phyloP scores from a whole-genome alignment of 2,888 invertebrate genomes.

The Phalera bucephala region DNA sequence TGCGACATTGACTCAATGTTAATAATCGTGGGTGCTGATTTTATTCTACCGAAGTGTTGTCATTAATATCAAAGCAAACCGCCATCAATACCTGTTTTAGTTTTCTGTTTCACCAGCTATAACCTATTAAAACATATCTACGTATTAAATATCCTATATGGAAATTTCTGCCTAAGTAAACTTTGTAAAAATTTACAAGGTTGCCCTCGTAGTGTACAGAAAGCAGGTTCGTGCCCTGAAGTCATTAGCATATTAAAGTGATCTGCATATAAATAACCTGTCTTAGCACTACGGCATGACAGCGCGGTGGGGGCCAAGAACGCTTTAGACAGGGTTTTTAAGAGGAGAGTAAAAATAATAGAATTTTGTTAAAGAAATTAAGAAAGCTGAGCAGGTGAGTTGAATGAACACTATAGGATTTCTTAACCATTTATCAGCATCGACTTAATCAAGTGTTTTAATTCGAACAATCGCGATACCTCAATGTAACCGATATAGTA shows the following conservation, averaged over 20 bases:
- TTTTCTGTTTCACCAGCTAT: not conserved
- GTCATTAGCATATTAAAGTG: constrained; percentile 36
- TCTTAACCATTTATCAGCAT: too few species aligned
- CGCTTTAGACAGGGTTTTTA: constrained; percentile 6
- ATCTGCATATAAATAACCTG: constrained; percentile 39
- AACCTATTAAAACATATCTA: not conserved
- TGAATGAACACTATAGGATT: constrained; percentile 15
- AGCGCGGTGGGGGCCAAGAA: constrained; percentile 8
- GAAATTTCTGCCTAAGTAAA: not conserved
- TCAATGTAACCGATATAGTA: too few species aligned
- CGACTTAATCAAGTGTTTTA: too few species aligned
- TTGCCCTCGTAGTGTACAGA: constrained; percentile 6
- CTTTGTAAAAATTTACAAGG: constrained; percentile 3
- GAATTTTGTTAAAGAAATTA: constrained; percentile 6
- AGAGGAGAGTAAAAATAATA: not conserved
- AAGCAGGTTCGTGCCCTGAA: constrained; percentile 11
- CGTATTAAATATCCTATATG: too few species aligned
- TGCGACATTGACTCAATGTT: too few species aligned
- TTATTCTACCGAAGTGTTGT: too few species aligned
- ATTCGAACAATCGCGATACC: too few species aligned
- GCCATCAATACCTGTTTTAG: not conserved
- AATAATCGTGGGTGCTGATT: too few species aligned
- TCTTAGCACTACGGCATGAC: constrained; percentile 8
- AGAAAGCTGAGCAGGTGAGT: constrained; percentile 17
- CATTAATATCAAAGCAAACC: too few species aligned